Base-by-base conservation (phyloP, 2,888 invertebrate genomes). In the Scaeva pyrastri region DNA sequence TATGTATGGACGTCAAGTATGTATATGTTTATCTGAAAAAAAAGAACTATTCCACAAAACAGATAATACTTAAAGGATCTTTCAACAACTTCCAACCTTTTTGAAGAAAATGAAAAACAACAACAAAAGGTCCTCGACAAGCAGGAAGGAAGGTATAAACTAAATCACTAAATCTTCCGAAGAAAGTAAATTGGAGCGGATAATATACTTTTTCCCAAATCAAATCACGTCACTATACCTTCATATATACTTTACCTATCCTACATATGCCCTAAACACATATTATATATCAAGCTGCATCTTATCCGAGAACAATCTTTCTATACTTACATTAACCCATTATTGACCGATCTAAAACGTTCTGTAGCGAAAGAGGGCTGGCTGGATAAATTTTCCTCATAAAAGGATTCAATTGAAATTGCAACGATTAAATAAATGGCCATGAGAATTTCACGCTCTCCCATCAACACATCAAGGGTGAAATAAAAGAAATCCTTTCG, bases 71-170 rank as follows among this genome's bases (percentile, higher is more conserved):
- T 62, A 73, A 82, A 78, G 50, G 19, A 68, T 68, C 50, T 70
- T 77, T 48, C 58, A 31, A 23, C 10, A 26, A 26, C 31, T 39
- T 64, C 64, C 14, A 19, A 78, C 26, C 43, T 41, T 55, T 75
- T 68, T 56, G 12, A 7, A 3, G 3, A 83, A 68, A n/a, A 19
- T 77, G 68, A 26, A 45, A 52, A 21, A 31, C 14, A 77, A 45
- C 50, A 72, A 71, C 56, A 62, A 60, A 77, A 88, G 73, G 73
- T 88, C 87, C 87, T 88, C 88, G 88, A 88, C 88, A 82, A 82
- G 58, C 89, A 89, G 89, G 88, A 89, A 89, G 88, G 88, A 89
- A 88, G 88, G 84, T 88, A 88, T 88, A 85, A 88, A 84, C 84
- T 82, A 68, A 60, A 56, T 48, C 72, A n/a, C n/a, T n/a, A n/a